A percentile compares a stretch with the other conserved stretches of the same genome.
Conservation (phyloP, 2,888 invertebrate genomes). For the Athripsodes cinereus region DNA sequence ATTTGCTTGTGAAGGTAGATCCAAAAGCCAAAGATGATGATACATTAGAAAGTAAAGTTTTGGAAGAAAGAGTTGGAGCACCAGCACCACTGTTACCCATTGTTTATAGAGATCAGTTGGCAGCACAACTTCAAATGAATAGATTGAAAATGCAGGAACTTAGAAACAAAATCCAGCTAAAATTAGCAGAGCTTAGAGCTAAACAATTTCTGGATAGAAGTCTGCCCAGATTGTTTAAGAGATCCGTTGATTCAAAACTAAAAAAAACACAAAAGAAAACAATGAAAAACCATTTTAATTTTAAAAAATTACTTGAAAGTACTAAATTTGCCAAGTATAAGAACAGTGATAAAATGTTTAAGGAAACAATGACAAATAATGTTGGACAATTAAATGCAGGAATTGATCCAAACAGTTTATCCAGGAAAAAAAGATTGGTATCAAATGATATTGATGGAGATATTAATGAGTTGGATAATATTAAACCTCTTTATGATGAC, state of each 20-base stretch:
- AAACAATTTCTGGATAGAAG: background rate
- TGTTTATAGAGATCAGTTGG: background rate
- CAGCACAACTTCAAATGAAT: slow-evolving; percentile 13
- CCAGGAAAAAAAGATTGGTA: background rate
- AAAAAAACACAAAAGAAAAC: background rate
- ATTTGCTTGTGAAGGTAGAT: slow-evolving; percentile 31
- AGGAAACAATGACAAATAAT: no score
- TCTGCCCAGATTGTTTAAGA: slow-evolving; percentile 1
- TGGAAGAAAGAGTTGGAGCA: slow-evolving; percentile 7
- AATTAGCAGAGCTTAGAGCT: slow-evolving; percentile 20
- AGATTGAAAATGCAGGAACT: slow-evolving; percentile 21
- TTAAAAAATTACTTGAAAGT: background rate
- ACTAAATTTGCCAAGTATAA: background rate
- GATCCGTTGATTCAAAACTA: background rate
- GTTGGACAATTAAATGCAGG: background rate
- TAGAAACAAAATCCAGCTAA: slow-evolving; percentile 23
- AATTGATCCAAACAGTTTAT: background rate
- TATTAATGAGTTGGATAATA: background rate
- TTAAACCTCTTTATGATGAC: background rate
- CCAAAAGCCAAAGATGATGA: background rate
- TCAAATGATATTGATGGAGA: slow-evolving; percentile 1
- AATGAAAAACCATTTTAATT: background rate
- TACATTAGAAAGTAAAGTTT: background rate
- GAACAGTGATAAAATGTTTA: background rate
- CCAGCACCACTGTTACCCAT: background rate